Conservation (phyloP, 1,140 invertebrate genomes). For the Sarcophaga bullata region DNA sequence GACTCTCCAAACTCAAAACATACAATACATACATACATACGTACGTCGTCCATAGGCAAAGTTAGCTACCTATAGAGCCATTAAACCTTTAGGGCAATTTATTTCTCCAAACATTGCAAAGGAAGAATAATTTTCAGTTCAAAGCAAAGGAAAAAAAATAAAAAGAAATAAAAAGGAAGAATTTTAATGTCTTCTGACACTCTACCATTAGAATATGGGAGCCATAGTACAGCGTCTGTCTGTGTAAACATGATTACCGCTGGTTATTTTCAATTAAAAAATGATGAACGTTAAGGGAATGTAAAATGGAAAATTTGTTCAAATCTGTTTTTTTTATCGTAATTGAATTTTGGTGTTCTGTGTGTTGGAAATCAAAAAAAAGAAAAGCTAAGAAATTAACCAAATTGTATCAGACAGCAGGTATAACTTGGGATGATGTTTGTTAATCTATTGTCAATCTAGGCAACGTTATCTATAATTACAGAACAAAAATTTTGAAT, state of each 20-base stretch:
- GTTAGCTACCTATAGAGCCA: no score
- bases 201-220: not conserved
- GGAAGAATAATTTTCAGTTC: not conserved
- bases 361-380: no score
- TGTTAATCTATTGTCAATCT: no score
- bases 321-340: not conserved
- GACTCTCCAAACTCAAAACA: no score
- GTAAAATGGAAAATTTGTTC: not conserved
- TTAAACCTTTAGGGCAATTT: slow-evolving; percentile 13
- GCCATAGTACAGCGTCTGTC: not conserved
- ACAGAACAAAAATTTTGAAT: no score
- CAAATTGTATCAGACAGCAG: no score
- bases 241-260: not conserved
- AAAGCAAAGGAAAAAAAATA: not conserved
- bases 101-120: not conserved
- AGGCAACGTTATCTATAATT: no score
- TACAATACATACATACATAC: not conserved
- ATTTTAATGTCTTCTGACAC: slow-evolving; percentile 9
- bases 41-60: not conserved
- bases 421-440: no score
- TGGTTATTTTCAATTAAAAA: not conserved
- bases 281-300: not conserved
- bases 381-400: no score
- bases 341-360: not conserved
- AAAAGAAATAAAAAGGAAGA: no score